These are phyloP conservation scores for Anoplopoma fimbria DNA, from an alignment of 2,113 vertebrate species.

Conservation along the genomic window DNA sequence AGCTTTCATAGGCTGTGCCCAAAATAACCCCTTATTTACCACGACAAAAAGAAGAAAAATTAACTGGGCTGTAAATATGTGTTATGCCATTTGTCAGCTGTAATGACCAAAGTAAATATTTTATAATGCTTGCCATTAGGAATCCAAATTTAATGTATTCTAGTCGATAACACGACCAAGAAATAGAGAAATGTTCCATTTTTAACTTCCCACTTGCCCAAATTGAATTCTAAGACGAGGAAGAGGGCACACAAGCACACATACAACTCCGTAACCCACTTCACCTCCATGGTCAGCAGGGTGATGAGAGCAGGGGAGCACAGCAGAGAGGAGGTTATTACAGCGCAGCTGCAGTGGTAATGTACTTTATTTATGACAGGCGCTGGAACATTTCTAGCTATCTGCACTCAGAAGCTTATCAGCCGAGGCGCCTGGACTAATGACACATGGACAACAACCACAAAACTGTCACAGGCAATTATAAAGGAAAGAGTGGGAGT, in stretches of 20 bases:
- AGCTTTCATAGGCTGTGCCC: not conserved
- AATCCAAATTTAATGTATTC: not conserved
- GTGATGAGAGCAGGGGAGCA: constrained; percentile 36
- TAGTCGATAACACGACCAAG: not conserved
- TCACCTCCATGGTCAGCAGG: constrained; percentile 49
- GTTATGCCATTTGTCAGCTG: not conserved
- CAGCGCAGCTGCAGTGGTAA: constrained; percentile 52
- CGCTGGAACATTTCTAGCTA: constrained; percentile 50
- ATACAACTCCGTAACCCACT: constrained; percentile 15
- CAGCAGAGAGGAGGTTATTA: constrained; percentile 55
- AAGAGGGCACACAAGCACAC: not conserved
- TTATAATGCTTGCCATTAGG: not conserved
- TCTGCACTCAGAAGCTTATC: constrained; percentile 62
- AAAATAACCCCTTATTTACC: not conserved
- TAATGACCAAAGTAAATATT: not conserved
- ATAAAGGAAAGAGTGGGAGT: constrained; percentile 14
- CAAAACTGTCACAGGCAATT: constrained; percentile 50
- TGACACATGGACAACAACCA: constrained; percentile 50
- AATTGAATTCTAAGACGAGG: constrained; percentile 10
- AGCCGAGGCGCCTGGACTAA: constrained; percentile 40
- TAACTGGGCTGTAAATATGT: not conserved
- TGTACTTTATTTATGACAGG: constrained; percentile 67
- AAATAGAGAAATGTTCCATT: not conserved
- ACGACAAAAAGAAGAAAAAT: not conserved
- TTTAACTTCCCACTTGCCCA: constrained; percentile 6